Evolutionary conservation across 2,888 invertebrate species (phyloP).

Genomic region (Gnatocerus cornutus): DNA sequence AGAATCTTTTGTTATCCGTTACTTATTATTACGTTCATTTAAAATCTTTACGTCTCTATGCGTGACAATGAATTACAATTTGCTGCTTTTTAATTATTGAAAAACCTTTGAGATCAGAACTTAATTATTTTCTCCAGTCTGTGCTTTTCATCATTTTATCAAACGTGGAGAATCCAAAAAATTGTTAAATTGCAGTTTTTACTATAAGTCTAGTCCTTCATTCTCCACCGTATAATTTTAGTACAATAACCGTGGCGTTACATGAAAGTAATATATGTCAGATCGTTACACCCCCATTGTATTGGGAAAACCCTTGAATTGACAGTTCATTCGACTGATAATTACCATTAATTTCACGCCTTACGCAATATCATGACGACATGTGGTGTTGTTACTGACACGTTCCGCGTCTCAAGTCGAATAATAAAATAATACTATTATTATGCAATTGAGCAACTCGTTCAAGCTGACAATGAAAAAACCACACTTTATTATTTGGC

Average conservation of each 20-base stretch:
- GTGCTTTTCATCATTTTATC: conserved; percentile 30
- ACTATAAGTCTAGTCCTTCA: background rate
- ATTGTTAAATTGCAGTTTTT: conserved; percentile 26
- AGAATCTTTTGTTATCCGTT: conserved; percentile 71
- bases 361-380: conserved; percentile 64
- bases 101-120: conserved; percentile 66
- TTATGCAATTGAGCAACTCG: conserved; percentile 34
- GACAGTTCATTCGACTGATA: conserved; percentile 69
- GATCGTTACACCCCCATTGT: conserved; percentile 64
- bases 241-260: conserved; percentile 37
- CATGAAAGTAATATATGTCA: conserved; percentile 65
- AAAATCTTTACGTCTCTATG: conserved; percentile 66
- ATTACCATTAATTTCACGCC: conserved; percentile 70
- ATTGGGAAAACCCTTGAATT: conserved; percentile 68
- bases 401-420: conserved; percentile 35
- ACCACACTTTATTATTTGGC: conserved; percentile 31
- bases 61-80: conserved; percentile 70
- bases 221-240: conserved; percentile 38
- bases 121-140: conserved; percentile 57
- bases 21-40: conserved; percentile 72
- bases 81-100: conserved; percentile 70
- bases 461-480: conserved; percentile 10
- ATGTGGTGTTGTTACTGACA: conserved; percentile 57
- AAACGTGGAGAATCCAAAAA: conserved; percentile 30
- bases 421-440: conserved; percentile 41